phyloP scores from a whole-genome alignment of 2,113 vertebrate species.

The Epinephelus cyanopodus region DNA sequence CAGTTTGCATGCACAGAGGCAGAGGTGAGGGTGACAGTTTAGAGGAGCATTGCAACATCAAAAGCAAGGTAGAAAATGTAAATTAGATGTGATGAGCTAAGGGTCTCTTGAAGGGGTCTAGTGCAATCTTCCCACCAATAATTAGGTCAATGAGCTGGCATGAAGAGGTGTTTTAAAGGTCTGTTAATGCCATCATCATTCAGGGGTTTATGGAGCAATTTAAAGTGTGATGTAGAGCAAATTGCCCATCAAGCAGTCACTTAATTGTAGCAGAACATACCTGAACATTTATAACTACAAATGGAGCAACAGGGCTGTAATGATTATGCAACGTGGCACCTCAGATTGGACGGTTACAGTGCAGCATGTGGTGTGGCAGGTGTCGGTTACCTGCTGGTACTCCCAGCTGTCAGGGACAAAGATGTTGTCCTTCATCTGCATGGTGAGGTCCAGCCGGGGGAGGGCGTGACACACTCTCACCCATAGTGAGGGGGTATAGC shows the following conservation, averaged over 20 bases:
- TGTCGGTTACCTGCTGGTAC: conserved; percentile 86
- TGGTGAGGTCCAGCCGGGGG: conserved; percentile 85
- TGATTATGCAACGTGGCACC: conserved; percentile 29
- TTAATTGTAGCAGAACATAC: neutral
- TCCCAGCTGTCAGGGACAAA: conserved; percentile 88
- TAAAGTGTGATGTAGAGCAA: conserved; percentile 18
- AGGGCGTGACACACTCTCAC: conserved; percentile 86
- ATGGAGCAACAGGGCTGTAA: conserved; percentile 6
- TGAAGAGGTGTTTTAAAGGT: conserved; percentile 4
- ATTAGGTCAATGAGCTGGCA: conserved; percentile 28
- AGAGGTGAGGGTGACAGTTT: conserved; percentile 2
- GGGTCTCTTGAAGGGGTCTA: neutral
- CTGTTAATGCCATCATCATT: conserved; percentile 17
- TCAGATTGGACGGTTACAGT: conserved; percentile 28
- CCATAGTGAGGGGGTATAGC: conserved; percentile 86
- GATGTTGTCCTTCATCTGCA: conserved; percentile 85
- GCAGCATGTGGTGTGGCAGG: conserved; percentile 48
- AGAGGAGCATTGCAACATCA: neutral
- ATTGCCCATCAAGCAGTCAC: conserved; percentile 14
- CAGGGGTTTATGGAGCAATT: conserved; percentile 29
- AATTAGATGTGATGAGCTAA: neutral
- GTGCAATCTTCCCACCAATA: conserved; percentile 18
- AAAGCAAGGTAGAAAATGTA: conserved; percentile 15
- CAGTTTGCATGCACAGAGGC: conserved; percentile 19
- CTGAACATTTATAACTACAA: neutral